phyloP scores from a whole-genome alignment of 2,113 vertebrate genomes.

The Bubo scandiacus region DNA sequence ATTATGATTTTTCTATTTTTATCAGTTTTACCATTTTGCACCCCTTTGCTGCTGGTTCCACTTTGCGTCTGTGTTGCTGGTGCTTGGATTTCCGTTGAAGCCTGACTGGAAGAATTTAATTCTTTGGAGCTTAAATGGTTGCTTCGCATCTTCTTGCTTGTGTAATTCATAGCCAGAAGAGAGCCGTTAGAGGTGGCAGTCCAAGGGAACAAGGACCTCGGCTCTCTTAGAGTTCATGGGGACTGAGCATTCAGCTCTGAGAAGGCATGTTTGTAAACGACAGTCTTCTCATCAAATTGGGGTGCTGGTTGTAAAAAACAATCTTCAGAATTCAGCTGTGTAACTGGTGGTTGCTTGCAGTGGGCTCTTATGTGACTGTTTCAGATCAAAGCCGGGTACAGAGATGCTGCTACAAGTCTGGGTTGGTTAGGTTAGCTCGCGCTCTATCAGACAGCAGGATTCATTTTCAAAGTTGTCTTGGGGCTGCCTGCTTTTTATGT shows the following conservation, averaged over 20 bases:
- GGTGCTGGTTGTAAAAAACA: not conserved
- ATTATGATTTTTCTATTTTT: not conserved
- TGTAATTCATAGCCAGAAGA: not conserved
- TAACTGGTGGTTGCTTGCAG: not conserved
- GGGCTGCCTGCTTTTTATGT: not conserved
- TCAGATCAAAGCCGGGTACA: not conserved
- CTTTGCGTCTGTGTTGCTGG: not conserved
- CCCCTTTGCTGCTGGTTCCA: not conserved
- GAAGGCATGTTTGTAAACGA: fast-evolving
- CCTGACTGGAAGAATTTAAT: not conserved
- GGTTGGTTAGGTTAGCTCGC: not conserved
- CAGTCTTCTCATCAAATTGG: not conserved
- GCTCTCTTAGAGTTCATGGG: not conserved
- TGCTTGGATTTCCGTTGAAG: not conserved
- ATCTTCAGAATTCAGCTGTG: not conserved
- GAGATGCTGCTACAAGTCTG: not conserved
- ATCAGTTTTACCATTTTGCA: not conserved
- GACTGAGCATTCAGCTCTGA: not conserved
- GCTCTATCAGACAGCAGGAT: not conserved
- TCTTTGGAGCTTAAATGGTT: not conserved
- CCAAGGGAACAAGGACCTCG: not conserved
- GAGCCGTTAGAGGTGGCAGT: not conserved
- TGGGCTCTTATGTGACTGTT: not conserved
- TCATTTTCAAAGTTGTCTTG: not conserved
- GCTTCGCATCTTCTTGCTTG: not conserved